Evolutionary conservation across 1,140 invertebrate genomes (phyloP), one percentile per base, ranked within the genome.

Genomic region (Pogonomyrmex barbatus): DNA sequence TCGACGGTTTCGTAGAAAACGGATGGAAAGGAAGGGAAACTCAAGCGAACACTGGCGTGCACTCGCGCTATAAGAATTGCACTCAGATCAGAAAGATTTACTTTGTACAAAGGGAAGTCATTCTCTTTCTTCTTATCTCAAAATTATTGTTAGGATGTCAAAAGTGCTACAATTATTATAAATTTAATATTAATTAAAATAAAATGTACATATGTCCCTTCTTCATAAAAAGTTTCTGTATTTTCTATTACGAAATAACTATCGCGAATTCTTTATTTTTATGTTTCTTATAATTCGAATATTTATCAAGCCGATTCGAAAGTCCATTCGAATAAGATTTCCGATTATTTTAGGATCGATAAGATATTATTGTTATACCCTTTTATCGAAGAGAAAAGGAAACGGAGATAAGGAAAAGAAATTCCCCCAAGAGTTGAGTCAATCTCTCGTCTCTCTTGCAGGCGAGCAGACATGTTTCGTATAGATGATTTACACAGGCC

Each of bases 391-490:
- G 83, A 75, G 65, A 30, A 9, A 65, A 56, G 17, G 9, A 33
- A 12, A 58, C 42, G 36, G 39, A 70, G 30, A 39, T 24, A 12
- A 83, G 30, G 3, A 30, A 60, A 47, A 73, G 65, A 65, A 89
- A 90, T 89, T 90, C 86, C 58, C 78, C 58, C 78, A 24, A 39
- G 54, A 85, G 58, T 78, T 87, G 85, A 90, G 88, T 90, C 85
- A 85, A 33, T 24, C 45, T 17, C 45, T 42, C 45, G 12, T 50
- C 54, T 56, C 30, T 65, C 30, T n/a, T 42, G 47, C 30, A 6
- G 9, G 14, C 42, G n/a, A 42, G 14, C 36, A 42, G 17, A 42
- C 17, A 39, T 60, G 79, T 60, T 60, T 83, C 79, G 68, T 82
- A 56, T 67, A 10, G 36, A 83, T 83, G 68, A 83, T 83, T 83